A percentile compares a stretch with the other conserved stretches of the same genome.
phyloP scores from a whole-genome alignment of 2,113 vertebrate species.

The Microcebus lehilahytsara region DNA sequence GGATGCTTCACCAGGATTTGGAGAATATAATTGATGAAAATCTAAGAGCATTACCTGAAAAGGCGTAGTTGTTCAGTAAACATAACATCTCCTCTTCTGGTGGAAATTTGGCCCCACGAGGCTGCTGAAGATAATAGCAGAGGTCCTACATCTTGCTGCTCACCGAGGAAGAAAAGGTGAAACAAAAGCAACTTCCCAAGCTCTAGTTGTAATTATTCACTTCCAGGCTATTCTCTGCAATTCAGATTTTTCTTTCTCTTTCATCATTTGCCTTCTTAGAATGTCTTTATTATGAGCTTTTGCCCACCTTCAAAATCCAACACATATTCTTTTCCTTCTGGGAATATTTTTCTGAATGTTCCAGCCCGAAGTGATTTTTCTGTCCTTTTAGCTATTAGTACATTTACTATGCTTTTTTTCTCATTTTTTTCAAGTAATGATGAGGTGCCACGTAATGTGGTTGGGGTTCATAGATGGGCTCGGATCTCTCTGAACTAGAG shows the following conservation, averaged over 20 bases:
- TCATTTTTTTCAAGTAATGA: slow-evolving; percentile 25
- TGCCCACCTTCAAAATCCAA: neutral
- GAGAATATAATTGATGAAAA: neutral
- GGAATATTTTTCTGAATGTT: neutral
- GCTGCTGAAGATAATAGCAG: neutral
- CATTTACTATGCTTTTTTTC: neutral
- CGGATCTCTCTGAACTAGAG: neutral
- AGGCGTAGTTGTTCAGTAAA: neutral
- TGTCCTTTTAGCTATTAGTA: neutral
- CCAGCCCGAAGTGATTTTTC: neutral
- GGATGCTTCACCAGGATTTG: neutral
- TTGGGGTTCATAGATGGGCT: neutral
- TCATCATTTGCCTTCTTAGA: neutral
- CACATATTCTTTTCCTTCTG: neutral
- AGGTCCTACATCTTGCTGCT: neutral
- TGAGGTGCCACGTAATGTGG: neutral
- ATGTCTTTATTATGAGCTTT: slow-evolving; percentile 11
- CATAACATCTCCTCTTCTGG: neutral
- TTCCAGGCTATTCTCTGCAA: neutral
- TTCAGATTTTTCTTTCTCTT: neutral
- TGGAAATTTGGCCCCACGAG: neutral
- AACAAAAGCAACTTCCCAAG: neutral
- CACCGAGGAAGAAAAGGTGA: neutral
- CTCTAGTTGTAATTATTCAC: neutral
- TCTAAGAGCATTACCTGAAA: neutral